Conservation (phyloP, 2,113 vertebrate genomes). For the Coreoperca whiteheadi region DNA sequence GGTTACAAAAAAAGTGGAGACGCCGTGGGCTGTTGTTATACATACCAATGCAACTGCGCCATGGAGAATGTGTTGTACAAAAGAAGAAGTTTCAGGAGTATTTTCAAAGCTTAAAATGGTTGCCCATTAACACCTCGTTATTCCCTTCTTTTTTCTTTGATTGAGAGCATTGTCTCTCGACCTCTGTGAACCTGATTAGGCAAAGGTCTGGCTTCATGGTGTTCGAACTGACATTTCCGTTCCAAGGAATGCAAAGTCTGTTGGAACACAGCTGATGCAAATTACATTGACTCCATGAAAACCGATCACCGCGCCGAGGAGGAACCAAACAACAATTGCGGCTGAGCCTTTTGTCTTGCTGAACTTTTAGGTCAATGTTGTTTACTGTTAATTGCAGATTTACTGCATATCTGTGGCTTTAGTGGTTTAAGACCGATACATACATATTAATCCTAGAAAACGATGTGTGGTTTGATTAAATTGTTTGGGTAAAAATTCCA, state of each 20-base stretch:
- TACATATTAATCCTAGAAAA: neutral
- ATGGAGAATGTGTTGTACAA: neutral
- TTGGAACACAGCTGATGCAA: too few species aligned
- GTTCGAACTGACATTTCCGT: neutral
- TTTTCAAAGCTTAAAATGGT: neutral
- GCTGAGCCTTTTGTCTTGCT: neutral
- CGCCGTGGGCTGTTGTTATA: too few species aligned
- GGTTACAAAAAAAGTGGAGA: neutral
- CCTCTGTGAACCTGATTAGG: neutral
- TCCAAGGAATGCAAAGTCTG: too few species aligned
- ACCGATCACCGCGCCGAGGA: neutral
- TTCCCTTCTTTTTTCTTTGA: neutral
- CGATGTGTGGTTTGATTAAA: neutral
- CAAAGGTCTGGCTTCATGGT: slow-evolving; percentile 16
- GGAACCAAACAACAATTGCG: neutral
- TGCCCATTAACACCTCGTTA: slow-evolving; percentile 5
- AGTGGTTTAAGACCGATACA: too few species aligned
- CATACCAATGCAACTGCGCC: neutral
- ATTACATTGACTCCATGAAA: neutral
- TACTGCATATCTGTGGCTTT: neutral
- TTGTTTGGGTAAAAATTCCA: neutral
- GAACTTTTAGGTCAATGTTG: too few species aligned
- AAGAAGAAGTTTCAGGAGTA: neutral
- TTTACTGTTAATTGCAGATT: neutral
- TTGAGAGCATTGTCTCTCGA: neutral